A percentile compares a stretch with the other conserved stretches of the same genome.
Evolutionary conservation across 2,113 vertebrate species (phyloP).

Genomic region (Elgaria multicarinata): DNA sequence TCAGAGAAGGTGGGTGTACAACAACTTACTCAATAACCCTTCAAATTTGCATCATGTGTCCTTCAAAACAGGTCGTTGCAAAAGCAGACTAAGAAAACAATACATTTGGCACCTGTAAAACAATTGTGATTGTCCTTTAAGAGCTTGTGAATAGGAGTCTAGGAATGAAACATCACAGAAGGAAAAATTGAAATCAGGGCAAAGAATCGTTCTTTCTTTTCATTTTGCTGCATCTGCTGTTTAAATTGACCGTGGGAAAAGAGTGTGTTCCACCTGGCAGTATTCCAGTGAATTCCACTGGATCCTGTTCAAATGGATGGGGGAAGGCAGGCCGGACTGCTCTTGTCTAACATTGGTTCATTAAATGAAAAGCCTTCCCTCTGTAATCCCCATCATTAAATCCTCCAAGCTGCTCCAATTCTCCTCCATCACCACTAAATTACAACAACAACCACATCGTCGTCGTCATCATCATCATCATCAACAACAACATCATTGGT

Average conservation of each 20-base stretch:
- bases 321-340: background rate
- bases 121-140: background rate
- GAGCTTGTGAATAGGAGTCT: background rate
- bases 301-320: background rate
- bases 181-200: background rate
- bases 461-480: no score
- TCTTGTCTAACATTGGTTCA: background rate
- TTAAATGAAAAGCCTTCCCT: slow-evolving; percentile 16
- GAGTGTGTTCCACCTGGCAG: background rate
- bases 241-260: slow-evolving; percentile 24
- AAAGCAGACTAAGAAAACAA: background rate
- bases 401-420: background rate
- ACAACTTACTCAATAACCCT: background rate
- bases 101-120: background rate
- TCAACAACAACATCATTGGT: background rate
- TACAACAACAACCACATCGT: no score
- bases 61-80: background rate
- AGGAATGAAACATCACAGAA: background rate
- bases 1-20: background rate
- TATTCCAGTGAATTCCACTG: background rate
- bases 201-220: background rate
- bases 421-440: background rate
- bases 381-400: slow-evolving; percentile 24
- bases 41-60: background rate
- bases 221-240: slow-evolving; percentile 12